phyloP scores from a whole-genome alignment of 2,888 invertebrate species.

The Lypha dubia region DNA sequence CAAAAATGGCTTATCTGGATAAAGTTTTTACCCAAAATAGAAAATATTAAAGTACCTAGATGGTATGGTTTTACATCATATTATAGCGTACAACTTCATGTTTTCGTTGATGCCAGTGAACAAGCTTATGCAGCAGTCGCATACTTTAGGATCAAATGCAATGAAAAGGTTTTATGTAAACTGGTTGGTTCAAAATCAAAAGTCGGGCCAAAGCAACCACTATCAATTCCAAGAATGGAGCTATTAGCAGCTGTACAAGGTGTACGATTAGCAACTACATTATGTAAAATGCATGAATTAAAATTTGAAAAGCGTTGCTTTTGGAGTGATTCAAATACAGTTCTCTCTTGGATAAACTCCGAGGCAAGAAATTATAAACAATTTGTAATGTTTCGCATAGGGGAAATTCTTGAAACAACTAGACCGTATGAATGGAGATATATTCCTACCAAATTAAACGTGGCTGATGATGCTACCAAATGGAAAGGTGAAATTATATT shows the following conservation, averaged over 20 bases:
- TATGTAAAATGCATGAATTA: neutral
- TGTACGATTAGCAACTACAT: neutral
- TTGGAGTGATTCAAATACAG: neutral
- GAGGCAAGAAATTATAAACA: neutral
- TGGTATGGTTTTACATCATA: neutral
- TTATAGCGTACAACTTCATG: neutral
- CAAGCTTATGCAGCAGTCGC: conserved; percentile 11
- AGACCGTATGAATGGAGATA: neutral
- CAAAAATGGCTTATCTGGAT: too few relatives aligned
- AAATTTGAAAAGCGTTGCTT: neutral
- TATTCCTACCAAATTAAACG: neutral
- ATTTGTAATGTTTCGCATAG: neutral
- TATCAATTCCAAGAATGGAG: conserved; percentile 1
- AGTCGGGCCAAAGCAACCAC: neutral
- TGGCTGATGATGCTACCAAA: neutral
- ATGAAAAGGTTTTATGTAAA: neutral
- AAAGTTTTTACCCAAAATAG: too few relatives aligned
- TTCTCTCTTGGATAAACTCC: neutral
- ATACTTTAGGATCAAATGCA: neutral
- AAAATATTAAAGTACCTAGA: conserved; percentile 10
- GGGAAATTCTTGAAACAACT: neutral
- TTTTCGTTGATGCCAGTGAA: conserved; percentile 35
- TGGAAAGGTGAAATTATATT: neutral
- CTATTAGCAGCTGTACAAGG: neutral
- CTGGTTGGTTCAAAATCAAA: neutral